Percentiles rank a stretch among this genome's conserved stretches.
Conservation (phyloP, 2,888 invertebrate genomes). For the Cheilosia pagana region DNA sequence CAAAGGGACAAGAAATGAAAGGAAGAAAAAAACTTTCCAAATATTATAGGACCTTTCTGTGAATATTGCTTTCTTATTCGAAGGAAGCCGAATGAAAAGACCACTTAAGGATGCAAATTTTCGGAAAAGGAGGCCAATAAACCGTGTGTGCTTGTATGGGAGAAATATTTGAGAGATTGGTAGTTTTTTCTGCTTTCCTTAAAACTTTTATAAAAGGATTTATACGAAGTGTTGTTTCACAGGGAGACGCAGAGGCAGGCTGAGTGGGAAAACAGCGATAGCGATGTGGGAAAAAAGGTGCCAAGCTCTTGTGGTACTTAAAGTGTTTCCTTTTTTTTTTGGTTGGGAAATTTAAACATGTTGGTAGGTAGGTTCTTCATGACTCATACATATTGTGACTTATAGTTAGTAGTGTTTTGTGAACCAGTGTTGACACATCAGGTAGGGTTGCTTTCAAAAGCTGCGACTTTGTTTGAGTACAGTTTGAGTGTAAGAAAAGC, state of each 20-base stretch:
- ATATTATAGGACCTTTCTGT: slow-evolving; percentile 44
- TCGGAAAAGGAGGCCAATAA: slow-evolving; percentile 68
- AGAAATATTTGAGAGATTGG: slow-evolving; percentile 15
- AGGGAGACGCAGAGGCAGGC: background rate
- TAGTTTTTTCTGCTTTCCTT: slow-evolving; percentile 16
- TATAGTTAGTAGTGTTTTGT: no score
- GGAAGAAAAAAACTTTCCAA: slow-evolving; percentile 61
- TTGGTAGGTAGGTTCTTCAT: background rate
- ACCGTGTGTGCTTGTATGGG: slow-evolving; percentile 65
- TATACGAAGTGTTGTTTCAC: slow-evolving; percentile 31
- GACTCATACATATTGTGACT: background rate
- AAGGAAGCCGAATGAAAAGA: slow-evolving; percentile 64
- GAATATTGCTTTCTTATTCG: slow-evolving; percentile 60
- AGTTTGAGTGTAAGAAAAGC: no score
- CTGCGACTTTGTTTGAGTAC: no score
- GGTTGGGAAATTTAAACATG: background rate
- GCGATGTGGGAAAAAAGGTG: slow-evolving; percentile 26
- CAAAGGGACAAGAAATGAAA: background rate
- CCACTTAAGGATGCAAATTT: slow-evolving; percentile 74
- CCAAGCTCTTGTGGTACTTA: slow-evolving; percentile 10
- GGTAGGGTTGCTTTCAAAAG: no score
- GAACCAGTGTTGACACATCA: no score
- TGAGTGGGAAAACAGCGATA: background rate
- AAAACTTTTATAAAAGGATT: slow-evolving; percentile 54
- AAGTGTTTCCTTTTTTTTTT: background rate